A percentile compares a stretch with the other conserved stretches of the same genome.
phyloP scores from a whole-genome alignment of 2,113 vertebrate genomes.

The Micromys minutus region DNA sequence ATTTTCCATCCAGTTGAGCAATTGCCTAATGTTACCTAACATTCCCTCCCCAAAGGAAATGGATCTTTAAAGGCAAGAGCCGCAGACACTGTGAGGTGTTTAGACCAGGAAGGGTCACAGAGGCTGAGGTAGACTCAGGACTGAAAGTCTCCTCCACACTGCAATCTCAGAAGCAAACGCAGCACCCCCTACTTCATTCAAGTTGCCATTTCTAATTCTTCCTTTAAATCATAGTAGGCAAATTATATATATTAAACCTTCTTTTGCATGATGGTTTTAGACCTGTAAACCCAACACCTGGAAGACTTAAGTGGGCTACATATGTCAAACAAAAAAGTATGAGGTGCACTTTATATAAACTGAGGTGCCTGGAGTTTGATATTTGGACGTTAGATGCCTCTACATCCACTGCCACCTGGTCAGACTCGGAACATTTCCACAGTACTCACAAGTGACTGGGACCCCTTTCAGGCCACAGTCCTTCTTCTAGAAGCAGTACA shows the following conservation, averaged over 20 bases:
- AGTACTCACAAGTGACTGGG: fast-evolving
- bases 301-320: not conserved
- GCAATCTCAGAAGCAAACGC: not conserved
- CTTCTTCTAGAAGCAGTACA: too few species aligned
- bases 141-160: fast-evolving
- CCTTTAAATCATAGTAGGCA: not conserved
- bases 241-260: not conserved
- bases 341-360: too few species aligned
- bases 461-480: fast-evolving
- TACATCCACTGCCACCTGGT: not conserved
- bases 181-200: not conserved
- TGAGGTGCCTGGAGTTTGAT: not conserved
- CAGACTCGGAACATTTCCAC: not conserved
- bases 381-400: not conserved
- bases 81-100: not conserved
- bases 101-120: not conserved
- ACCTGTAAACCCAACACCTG: not conserved
- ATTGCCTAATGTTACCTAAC: not conserved
- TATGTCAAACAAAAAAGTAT: not conserved
- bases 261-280: too few species aligned
- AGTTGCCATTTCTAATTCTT: not conserved
- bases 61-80: not conserved
- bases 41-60: not conserved
- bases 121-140: not conserved
- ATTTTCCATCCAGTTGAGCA: not conserved